Evolutionary conservation across 2,888 invertebrate genomes (phyloP).

Genomic region (Conops quadrifasciatus): DNA sequence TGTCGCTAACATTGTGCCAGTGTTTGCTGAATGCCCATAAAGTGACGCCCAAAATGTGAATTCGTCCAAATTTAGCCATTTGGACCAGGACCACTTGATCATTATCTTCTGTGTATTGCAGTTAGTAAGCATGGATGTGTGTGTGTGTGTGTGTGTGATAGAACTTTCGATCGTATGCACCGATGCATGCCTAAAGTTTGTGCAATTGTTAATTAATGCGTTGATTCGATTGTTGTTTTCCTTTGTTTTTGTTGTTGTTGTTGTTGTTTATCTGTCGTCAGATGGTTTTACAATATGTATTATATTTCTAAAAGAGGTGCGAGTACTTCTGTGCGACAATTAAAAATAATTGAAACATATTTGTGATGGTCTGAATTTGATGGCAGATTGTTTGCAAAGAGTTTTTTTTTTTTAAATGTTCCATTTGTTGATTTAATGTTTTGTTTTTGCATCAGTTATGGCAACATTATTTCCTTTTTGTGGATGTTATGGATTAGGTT

Average conservation of each 20-base stretch:
- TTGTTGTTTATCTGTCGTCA: neutral
- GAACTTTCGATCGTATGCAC: too few relatives aligned
- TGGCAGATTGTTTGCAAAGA: neutral
- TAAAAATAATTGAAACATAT: constrained; percentile 30
- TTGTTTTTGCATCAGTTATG: too few relatives aligned
- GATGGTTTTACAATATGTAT: too few relatives aligned
- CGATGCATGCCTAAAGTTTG: neutral
- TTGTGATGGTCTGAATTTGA: constrained; percentile 15
- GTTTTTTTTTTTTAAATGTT: too few relatives aligned
- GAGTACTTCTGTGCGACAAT: constrained; percentile 22
- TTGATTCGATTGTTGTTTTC: neutral
- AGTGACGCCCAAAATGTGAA: constrained; percentile 29
- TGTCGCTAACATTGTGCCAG: neutral
- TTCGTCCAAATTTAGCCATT: constrained; percentile 21
- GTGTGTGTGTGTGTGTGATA: too few relatives aligned
- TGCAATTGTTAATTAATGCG: constrained; percentile 26
- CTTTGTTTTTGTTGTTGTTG: neutral
- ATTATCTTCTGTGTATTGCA: neutral
- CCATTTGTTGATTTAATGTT: too few relatives aligned
- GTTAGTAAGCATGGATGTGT: too few relatives aligned
- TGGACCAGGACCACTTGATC: constrained; percentile 21
- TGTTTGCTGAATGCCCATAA: constrained; percentile 22
- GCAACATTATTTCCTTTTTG: too few relatives aligned
- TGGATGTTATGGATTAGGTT: too few relatives aligned
- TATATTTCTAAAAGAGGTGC: too few relatives aligned